Base-by-base conservation (phyloP, 2,888 invertebrate species). In the Andrena flavipes region DNA sequence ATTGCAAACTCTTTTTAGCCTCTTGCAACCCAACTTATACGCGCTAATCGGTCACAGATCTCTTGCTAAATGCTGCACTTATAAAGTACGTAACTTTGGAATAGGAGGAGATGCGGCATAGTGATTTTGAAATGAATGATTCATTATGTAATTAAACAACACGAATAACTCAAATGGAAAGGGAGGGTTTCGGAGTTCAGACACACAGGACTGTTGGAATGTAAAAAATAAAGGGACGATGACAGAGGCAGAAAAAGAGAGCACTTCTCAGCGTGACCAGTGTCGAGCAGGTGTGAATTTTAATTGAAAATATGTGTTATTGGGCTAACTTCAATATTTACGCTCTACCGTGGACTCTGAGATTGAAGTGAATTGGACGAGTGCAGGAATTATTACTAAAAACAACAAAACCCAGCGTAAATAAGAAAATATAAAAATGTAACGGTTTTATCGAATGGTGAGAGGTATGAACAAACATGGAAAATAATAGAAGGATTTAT, bases 281-380 rank as follows among this genome's bases (percentile, higher is more conserved):
- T 76, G 81, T 76, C 51, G 73, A 33, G 64, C 49, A 48, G 33
- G 71, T 69, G 72, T 77, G 69, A 69, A 67, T 70, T 83, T 81
- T 83, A 83, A 83, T 83, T 81, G 82, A 73, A 81, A 81, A 72
- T 84, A 84, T 85, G 84, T 80, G 84, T 84, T 85, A 60, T 71
- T 76, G 76, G 56, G 70, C 73, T 67, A 78, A 51, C 76, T 84
- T 54, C 87, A 87, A 87, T 87, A 85, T 87, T 87, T 87, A 77
- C 84, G 16, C 48, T 65, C 59, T 48, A 74, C 51, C 60, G 29
- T 64, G 59, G 59, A 29, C 51, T n/a, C 20, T 56, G 79, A 30
- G 42, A 81, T 81, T 69, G 80, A 74, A 81, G 65, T 80, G 51
- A 70, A 62, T 54, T 33, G 74, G 35, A 48, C 7, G 64, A 51